Conservation (phyloP, 2,888 invertebrate genomes). For the Eulithis testata region DNA sequence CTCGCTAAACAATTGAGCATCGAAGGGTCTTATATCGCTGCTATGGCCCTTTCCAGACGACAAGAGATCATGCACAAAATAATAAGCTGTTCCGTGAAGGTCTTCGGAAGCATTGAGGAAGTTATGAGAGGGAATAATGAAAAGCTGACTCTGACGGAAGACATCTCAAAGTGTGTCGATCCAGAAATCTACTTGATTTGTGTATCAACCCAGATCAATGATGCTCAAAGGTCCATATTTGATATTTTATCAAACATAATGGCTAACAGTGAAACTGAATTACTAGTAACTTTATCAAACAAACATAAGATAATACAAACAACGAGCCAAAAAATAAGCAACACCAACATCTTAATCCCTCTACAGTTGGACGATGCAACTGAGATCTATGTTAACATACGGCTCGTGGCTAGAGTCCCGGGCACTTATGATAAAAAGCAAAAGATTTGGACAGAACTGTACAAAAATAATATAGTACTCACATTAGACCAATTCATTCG, state of each 20-base stretch:
- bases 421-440: constrained; percentile 59
- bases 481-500: constrained; percentile 68
- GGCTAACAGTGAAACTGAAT: constrained; percentile 33
- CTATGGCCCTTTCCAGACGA: constrained; percentile 66
- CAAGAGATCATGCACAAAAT: constrained; percentile 64
- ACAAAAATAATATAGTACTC: constrained; percentile 53
- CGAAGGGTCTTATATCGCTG: constrained; percentile 63
- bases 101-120: constrained; percentile 67
- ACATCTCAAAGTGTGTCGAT: constrained; percentile 59
- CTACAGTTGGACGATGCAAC: constrained; percentile 43
- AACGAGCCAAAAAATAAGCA: constrained; percentile 58
- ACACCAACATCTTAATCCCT: constrained; percentile 58
- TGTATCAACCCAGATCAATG: constrained; percentile 48
- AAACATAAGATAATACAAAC: constrained; percentile 56
- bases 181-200: constrained; percentile 54
- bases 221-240: not conserved
- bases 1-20: constrained; percentile 53
- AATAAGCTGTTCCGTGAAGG: constrained; percentile 50
- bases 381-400: constrained; percentile 55
- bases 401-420: constrained; percentile 63
- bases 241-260: constrained; percentile 50
- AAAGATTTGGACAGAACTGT: constrained; percentile 61
- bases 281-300: constrained; percentile 61
- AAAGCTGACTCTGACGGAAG: constrained; percentile 57
- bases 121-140: constrained; percentile 48